Conservation (phyloP, 1,140 invertebrate species). For the Caenorhabditis tropicalis region DNA sequence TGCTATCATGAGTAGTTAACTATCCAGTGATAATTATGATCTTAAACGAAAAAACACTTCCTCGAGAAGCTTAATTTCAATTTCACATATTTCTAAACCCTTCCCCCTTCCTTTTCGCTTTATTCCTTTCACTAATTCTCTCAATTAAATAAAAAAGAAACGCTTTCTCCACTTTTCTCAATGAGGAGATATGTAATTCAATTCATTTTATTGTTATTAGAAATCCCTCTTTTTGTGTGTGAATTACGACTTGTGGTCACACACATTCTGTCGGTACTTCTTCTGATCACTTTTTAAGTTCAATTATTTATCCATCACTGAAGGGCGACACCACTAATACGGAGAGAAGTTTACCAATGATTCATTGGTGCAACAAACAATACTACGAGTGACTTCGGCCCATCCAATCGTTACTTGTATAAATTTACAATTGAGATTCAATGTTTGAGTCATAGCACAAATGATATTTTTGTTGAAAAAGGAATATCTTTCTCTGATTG, state of each 20-base stretch:
- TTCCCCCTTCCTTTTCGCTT: not conserved
- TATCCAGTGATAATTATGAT: too few species aligned
- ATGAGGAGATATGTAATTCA: slow-evolving; percentile 38
- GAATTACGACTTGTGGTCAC: slow-evolving; percentile 37
- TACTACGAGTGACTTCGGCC: not conserved
- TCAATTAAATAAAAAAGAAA: slow-evolving; percentile 22
- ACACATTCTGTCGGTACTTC: not conserved
- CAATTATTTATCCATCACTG: too few species aligned
- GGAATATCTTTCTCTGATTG: too few species aligned
- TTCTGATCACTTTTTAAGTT: slow-evolving; percentile 18
- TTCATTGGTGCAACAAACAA: slow-evolving; percentile 7
- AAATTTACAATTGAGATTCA: too few species aligned
- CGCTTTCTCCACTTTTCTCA: not conserved
- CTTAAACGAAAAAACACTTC: too few species aligned
- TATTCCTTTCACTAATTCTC: not conserved
- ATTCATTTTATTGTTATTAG: slow-evolving; percentile 40
- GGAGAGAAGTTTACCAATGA: slow-evolving; percentile 42
- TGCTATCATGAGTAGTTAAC: too few species aligned
- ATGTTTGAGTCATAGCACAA: too few species aligned
- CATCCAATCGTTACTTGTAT: too few species aligned
- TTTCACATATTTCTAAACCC: not conserved
- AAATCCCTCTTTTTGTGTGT: slow-evolving; percentile 15
- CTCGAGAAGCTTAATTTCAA: not conserved
- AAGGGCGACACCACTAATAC: too few species aligned
- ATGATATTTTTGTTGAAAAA: too few species aligned